Percentiles rank a stretch among this genome's conserved stretches.
Conservation (phyloP, 2,888 invertebrate species). For the Drosophila anomelani region DNA sequence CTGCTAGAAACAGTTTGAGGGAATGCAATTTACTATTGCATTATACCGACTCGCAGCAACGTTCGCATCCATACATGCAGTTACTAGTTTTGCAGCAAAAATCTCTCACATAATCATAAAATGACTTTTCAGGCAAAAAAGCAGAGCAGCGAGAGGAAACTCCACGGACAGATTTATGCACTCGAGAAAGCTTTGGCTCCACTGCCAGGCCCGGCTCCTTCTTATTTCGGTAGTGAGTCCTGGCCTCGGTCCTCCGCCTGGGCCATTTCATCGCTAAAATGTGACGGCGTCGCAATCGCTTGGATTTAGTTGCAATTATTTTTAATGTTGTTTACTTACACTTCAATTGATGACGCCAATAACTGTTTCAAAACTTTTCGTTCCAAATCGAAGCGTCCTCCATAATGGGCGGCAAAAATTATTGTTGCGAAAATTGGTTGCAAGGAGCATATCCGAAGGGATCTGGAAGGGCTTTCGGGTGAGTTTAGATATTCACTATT, state of each 20-base stretch:
- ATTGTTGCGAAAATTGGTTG: constrained; percentile 37
- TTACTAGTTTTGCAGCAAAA: constrained; percentile 71
- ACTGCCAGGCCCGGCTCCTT: constrained; percentile 49
- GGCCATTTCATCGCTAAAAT: constrained; percentile 67
- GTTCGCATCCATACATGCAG: constrained; percentile 25
- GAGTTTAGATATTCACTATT: background rate
- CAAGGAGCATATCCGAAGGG: constrained; percentile 12
- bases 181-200: constrained; percentile 75
- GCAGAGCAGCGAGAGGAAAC: constrained; percentile 64
- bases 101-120: constrained; percentile 80
- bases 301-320: constrained; percentile 81
- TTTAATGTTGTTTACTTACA: constrained; percentile 81
- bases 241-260: constrained; percentile 33
- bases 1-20: constrained; percentile 58
- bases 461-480: constrained; percentile 9
- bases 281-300: constrained; percentile 78
- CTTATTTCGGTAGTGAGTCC: constrained; percentile 27
- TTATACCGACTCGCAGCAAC: constrained; percentile 56
- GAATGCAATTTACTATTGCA: constrained; percentile 68
- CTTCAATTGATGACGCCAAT: constrained; percentile 80
- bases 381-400: constrained; percentile 61
- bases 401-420: constrained; percentile 30
- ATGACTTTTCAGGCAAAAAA: constrained; percentile 59
- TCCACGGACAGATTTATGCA: constrained; percentile 75
- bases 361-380: constrained; percentile 77